Base-by-base conservation (phyloP, 1,140 invertebrate genomes). In the Aphaenogaster floridana region DNA sequence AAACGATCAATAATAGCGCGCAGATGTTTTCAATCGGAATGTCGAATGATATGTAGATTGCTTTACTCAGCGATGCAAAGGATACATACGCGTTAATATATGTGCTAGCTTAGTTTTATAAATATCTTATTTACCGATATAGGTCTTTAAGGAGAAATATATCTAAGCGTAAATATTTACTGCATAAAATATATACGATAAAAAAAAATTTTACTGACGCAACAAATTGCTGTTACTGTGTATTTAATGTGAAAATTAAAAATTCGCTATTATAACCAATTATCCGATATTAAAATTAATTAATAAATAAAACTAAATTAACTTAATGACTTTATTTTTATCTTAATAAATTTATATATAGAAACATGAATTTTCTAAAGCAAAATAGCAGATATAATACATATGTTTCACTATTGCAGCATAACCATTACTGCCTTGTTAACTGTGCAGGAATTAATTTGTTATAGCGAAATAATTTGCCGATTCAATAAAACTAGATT, bases 11-110 rank as follows among this genome's bases (percentile, higher is more conserved):
- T 71, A 59, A 36, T 17, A 9, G 11, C 48, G 83, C 61, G 48
- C 57, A 63, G 64, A 34, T 79, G 64, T 86, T 79, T 77, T 78
- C 50, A 86, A 86, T 86, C 52, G 66, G 50, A 34, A 83, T 54
- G 52, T 48, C 42, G 52, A 13, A 83, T 52, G 21, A 39, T 42
- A 59, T 28, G 36, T 59, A 59, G 54, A 59, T 15, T 5, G 13
- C 36, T 59, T 72, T 59, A 59, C 17, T 74, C 11, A 5, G 3
- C 34, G 28, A 50, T 15, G 28, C 28, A 71, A 52, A 45, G n/a
- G 13, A 48, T n/a, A 21, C 5, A 5, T 36, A 21, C 17, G 28
- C 17, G 28, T 83, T 61, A 72, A 42, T 45, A 8, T 9, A 2
- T 54, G 21, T 61, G n/a, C 36, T 59, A 28, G 42, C 36, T 45